Evolutionary conservation across 2,797 vertebrate species (phyloP).

Genomic region (Micropoecilia bifurca): DNA sequence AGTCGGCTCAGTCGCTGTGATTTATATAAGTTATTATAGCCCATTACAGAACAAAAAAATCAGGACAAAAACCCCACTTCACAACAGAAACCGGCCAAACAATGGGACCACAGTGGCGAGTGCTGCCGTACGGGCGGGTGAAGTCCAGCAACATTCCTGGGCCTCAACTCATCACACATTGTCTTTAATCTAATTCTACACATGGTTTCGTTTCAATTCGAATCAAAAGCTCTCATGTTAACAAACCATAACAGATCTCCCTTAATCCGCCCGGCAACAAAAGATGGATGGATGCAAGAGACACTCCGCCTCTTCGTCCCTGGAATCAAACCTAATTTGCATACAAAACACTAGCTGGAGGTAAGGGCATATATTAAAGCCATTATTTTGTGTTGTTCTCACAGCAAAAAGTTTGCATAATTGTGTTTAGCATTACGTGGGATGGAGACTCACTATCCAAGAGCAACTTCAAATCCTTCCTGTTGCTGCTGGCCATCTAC

Average conservation of each 20-base stretch:
- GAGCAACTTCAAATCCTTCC: slow-evolving; percentile 80
- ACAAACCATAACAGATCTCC: slow-evolving; percentile 85
- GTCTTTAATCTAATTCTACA: slow-evolving; percentile 87
- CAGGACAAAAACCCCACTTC: slow-evolving; percentile 76
- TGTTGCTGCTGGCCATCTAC: slow-evolving; percentile 78
- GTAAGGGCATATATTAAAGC: slow-evolving; percentile 86
- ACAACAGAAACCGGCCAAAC: slow-evolving; percentile 71
- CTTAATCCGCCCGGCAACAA: slow-evolving; percentile 83
- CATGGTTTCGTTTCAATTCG: slow-evolving; percentile 83
- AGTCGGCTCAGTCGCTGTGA: slow-evolving; percentile 76
- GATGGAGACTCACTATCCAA: slow-evolving; percentile 70
- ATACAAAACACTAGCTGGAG: slow-evolving; percentile 82
- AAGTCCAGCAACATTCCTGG: slow-evolving; percentile 77
- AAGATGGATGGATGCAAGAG: slow-evolving; percentile 81
- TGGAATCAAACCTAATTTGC: slow-evolving; percentile 84
- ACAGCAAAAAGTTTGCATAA: slow-evolving; percentile 81
- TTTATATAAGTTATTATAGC: slow-evolving; percentile 85
- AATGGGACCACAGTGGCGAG: slow-evolving; percentile 70
- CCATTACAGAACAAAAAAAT: slow-evolving; percentile 78
- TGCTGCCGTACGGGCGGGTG: slow-evolving; percentile 53
- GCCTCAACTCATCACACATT: slow-evolving; percentile 76
- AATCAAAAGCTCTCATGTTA: slow-evolving; percentile 86
- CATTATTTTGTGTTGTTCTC: slow-evolving; percentile 80
- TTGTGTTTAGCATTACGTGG: slow-evolving; percentile 75
- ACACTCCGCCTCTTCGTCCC: slow-evolving; percentile 80